Base-by-base conservation (phyloP, 2,113 vertebrate species). In the Epinephelus fuscoguttatus region DNA sequence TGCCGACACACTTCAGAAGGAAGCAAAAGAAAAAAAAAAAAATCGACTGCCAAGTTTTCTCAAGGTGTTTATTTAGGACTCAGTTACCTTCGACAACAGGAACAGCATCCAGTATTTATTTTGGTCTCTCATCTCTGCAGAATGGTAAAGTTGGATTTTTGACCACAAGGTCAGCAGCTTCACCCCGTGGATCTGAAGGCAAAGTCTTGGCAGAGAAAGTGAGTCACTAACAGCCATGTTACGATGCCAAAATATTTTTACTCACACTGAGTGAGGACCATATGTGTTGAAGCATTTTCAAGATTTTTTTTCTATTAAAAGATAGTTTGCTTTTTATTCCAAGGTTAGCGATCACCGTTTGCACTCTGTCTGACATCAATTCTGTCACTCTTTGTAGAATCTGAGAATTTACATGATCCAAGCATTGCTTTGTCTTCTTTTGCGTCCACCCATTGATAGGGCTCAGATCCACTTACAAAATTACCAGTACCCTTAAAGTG, bases 51-150 rank as follows among this genome's bases (percentile, higher is more conserved):
- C 69, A 18, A 10, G 4, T 75, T 60, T 56, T 72, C 33, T 12
- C 33, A 6, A 21, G n/a, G 33, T 70, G 25, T 75, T 68, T 72
- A 50, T 59, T 69, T 53, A 57, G 12, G 45, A 27, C 42, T 27
- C 42, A 1, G 5, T 63, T 66, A 52, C 45, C 19, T 52, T 72
- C 52, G 52, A 73, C 59, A 71, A 27, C 27, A 50, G 42, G 4
- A 60, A 23, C 69, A 68, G 62, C 75, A 55, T 62, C 63, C 40
- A 56, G 42, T 27, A 23, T 80, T 76, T 76, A 49, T 63, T 75
- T 66, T 33, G 6, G 64, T 55, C n/a, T 64, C 27, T 50, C 40
- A 17, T 67, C 56, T 77, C 62, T 78, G 3, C 42, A 73, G 64
- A 53, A 64, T 19, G 27, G 15, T 67, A 21, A 47, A 53, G 25